phyloP scores from a whole-genome alignment of 2,888 invertebrate species.

The Netelia fuscicornis region DNA sequence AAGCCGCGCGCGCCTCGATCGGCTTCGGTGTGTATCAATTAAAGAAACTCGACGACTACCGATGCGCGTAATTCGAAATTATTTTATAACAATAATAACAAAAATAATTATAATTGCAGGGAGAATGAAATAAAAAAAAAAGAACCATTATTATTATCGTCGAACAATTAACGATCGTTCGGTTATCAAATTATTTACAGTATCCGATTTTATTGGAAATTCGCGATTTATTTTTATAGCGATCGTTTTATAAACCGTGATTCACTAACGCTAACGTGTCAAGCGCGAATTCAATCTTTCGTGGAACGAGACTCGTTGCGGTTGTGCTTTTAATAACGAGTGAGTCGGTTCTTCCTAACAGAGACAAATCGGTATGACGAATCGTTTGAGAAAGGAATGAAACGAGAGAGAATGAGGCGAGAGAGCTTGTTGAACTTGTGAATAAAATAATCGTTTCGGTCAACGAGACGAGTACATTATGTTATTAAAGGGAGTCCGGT shows the following conservation, averaged over 20 bases:
- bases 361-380: slow-evolving; percentile 42
- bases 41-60: background rate
- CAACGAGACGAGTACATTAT: slow-evolving; percentile 28
- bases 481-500: slow-evolving; percentile 22
- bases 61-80: background rate
- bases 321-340: slow-evolving; percentile 10
- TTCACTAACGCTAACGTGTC: background rate
- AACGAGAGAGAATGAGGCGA: background rate
- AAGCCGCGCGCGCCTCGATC: slow-evolving; percentile 37
- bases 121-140: background rate
- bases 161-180: background rate
- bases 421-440: slow-evolving; percentile 40
- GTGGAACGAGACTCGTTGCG: slow-evolving; percentile 31
- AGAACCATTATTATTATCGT: background rate
- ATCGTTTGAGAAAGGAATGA: slow-evolving; percentile 46
- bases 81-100: background rate
- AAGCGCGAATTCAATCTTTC: slow-evolving; percentile 9
- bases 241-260: slow-evolving; percentile 1
- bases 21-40: slow-evolving; percentile 10
- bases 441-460: slow-evolving; percentile 35
- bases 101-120: background rate
- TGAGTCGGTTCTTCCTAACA: slow-evolving; percentile 28
- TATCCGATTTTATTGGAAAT: background rate
- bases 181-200: background rate
- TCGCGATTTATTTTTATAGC: too few species aligned